Base-by-base conservation (phyloP, 1,140 invertebrate species). In the Nasonia giraulti region DNA sequence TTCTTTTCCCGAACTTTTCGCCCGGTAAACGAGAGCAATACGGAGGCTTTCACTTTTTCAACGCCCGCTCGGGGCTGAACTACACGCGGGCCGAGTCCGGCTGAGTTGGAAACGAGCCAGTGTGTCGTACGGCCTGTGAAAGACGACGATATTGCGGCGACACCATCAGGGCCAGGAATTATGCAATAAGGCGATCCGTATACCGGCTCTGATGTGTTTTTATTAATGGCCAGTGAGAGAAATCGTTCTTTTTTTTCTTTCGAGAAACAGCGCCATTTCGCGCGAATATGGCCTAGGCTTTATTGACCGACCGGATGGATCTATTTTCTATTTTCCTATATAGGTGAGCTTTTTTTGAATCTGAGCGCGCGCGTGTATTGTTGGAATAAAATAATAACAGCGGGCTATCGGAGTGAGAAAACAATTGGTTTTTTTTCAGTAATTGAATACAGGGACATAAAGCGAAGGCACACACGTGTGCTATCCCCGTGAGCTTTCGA, bases 81-180 rank as follows among this genome's bases (percentile, higher is more conserved):
- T 37, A 37, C 33, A 37, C 11, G 17, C 50, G 23, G 10, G 27
- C 2, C 4, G 71, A 77, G 75, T 77, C 33, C 27, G n/a, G 50
- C 23, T 37, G 6, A 37, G 33, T 68, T 85, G 84, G 84, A 85
- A 79, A 37, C 27, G 74, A 77, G 84, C 84, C 84, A 85, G 84
- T 84, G 20, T n/a, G 12, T 27, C 27, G 27, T 44, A 10, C 40
- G 40, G 31, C 10, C 33, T 37, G 40, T 3, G 74, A 55, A 27
- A 68, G 47, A 77, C 33, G n/a, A n/a, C 55, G 74, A 44, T 75
- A 40, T 37, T 31, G 74, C 8, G 68, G 47, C 47, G 78, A 6
- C 68, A 47, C 79, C 14, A 23, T 2, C 68, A 20, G 17, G 55
- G 47, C 0, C 31, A 4, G 50, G 62, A 20, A 71, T 78, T 83